A percentile compares a stretch with the other conserved stretches of the same genome.
Evolutionary conservation across 2,888 invertebrate genomes (phyloP).

Genomic region (Eremobia ochroleuca): DNA sequence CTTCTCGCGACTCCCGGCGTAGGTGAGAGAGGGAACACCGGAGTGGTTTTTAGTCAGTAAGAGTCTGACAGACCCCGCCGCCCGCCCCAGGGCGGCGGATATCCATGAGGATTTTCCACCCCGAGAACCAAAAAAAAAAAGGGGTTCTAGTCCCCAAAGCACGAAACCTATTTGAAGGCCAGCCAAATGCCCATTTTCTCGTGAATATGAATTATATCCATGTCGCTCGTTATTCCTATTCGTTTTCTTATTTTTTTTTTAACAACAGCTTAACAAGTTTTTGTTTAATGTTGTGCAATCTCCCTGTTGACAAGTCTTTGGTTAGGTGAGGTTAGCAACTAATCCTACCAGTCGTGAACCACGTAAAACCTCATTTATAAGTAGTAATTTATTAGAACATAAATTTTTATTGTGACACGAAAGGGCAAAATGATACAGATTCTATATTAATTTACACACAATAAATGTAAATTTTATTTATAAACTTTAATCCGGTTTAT

Average conservation of each 20-base stretch:
- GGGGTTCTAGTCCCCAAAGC: no score
- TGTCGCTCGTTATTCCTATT: not conserved
- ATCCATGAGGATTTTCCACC: no score
- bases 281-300: slow-evolving; percentile 15
- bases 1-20: no score
- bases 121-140: no score
- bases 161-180: not conserved
- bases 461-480: no score
- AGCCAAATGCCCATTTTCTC: no score
- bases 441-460: slow-evolving; percentile 1
- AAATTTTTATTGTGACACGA: not conserved
- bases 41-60: no score
- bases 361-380: not conserved
- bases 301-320: not conserved
- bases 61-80: no score
- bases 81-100: no score
- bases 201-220: not conserved
- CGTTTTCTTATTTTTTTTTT: not conserved
- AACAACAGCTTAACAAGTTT: not conserved
- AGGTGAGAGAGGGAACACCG: no score
- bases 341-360: not conserved
- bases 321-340: not conserved
- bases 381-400: slow-evolving; percentile 2
- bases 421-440: slow-evolving; percentile 4
- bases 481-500: not conserved